These are phyloP conservation scores for Porites australiensis DNA, from an alignment of 64 coral and sea anemone genomes.

Conservation along the genomic window DNA sequence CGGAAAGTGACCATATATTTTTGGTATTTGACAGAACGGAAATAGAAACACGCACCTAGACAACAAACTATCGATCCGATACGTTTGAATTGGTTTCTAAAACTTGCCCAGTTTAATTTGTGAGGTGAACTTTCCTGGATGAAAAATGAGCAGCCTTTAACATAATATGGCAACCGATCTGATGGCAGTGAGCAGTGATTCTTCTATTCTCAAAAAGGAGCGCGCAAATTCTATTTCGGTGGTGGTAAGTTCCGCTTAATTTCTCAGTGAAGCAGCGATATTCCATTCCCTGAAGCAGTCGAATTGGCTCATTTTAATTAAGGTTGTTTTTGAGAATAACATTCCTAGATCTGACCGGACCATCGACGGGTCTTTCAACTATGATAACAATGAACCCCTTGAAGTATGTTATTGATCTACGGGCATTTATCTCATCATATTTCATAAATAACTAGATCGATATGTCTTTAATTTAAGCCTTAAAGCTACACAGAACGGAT, in stretches of 20 bases:
- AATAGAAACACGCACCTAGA: slow-evolving; percentile 15
- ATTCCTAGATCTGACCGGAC: no score
- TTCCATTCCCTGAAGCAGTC: not conserved
- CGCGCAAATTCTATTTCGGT: not conserved
- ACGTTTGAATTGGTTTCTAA: not conserved
- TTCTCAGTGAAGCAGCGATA: not conserved
- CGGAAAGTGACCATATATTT: not conserved
- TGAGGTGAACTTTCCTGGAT: not conserved
- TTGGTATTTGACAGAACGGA: slow-evolving; percentile 53
- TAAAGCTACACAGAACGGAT: no score
- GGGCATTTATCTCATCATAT: no score
- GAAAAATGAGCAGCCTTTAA: not conserved
- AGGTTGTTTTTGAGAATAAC: no score
- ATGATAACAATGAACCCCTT: no score
- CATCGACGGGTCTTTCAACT: no score
- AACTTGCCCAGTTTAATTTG: not conserved
- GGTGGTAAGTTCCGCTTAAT: slow-evolving; percentile 6
- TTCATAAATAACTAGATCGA: no score
- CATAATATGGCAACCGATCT: not conserved
- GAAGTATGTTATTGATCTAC: no score
- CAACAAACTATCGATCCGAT: not conserved
- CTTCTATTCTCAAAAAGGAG: not conserved
- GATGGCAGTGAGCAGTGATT: not conserved
- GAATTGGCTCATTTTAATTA: not conserved
- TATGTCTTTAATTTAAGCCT: no score